Conservation (phyloP, 2,797 vertebrate genomes). For the Salmo trutta region DNA sequence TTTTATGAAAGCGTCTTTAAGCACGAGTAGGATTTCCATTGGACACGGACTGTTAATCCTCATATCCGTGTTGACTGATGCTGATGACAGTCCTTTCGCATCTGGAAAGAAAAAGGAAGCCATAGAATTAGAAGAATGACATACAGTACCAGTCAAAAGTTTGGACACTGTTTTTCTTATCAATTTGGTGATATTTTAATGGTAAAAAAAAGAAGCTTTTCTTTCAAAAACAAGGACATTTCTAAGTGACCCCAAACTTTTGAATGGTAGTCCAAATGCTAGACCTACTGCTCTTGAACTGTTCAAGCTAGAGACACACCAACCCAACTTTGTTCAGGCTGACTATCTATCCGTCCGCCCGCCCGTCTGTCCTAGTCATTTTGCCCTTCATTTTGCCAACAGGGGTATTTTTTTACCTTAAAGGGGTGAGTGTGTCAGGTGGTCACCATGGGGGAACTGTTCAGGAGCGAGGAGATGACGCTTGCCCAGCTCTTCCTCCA, state of each 20-base stretch:
- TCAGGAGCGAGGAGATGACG: slow-evolving; percentile 96
- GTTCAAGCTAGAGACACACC: too few relatives aligned
- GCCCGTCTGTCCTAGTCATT: not conserved
- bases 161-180: not conserved
- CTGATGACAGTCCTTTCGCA: not conserved
- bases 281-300: too few relatives aligned
- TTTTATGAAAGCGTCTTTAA: not conserved
- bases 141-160: not conserved
- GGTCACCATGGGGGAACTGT: slow-evolving; percentile 90
- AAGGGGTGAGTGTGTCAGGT: not conserved
- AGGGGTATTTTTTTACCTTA: not conserved
- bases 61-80: not conserved
- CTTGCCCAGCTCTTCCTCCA: slow-evolving; percentile 95
- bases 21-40: not conserved
- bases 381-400: too few relatives aligned
- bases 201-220: too few relatives aligned
- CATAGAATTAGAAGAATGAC: not conserved
- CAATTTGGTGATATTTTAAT: too few relatives aligned
- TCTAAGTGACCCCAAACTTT: too few relatives aligned
- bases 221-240: too few relatives aligned
- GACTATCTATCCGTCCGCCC: not conserved
- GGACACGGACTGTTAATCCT: not conserved
- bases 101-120: not conserved
- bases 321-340: not conserved
- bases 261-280: too few relatives aligned